Evolutionary conservation across 2,113 vertebrate genomes (phyloP).

Genomic region (Psammodynastes pulverulentus): DNA sequence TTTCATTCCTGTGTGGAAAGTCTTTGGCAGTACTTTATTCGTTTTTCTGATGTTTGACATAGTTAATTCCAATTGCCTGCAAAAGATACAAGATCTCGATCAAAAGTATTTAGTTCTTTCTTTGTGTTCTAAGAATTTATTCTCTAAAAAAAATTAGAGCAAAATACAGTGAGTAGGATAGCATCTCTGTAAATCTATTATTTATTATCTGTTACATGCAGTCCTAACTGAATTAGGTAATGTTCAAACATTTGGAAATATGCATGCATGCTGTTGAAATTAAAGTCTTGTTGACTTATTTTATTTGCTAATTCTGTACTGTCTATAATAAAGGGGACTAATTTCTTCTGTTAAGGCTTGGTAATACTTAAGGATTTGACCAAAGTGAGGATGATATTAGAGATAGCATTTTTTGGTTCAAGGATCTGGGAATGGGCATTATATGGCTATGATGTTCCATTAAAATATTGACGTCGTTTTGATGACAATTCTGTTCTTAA

Average conservation of each 20-base stretch:
- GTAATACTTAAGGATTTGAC: neutral
- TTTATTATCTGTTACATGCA: neutral
- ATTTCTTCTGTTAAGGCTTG: neutral
- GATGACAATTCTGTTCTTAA: neutral
- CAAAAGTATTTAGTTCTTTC: neutral
- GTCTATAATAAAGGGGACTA: neutral
- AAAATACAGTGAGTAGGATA: neutral
- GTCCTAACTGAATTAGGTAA: neutral
- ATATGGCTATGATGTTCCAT: neutral
- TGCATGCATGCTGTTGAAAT: conserved; percentile 94
- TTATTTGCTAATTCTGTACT: neutral
- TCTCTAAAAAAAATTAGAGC: neutral
- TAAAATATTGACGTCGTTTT: neutral
- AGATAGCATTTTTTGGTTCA: neutral
- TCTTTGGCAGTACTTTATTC: neutral
- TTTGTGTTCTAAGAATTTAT: neutral
- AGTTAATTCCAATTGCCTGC: neutral
- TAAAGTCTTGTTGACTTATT: conserved; percentile 73
- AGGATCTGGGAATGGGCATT: neutral
- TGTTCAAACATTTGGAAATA: neutral
- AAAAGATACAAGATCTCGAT: neutral
- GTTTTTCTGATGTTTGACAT: neutral
- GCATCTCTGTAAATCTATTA: neutral
- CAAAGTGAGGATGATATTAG: neutral
- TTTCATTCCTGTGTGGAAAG: neutral